Base-by-base conservation (phyloP, 2,113 vertebrate species). In the Rhombomys opimus region DNA sequence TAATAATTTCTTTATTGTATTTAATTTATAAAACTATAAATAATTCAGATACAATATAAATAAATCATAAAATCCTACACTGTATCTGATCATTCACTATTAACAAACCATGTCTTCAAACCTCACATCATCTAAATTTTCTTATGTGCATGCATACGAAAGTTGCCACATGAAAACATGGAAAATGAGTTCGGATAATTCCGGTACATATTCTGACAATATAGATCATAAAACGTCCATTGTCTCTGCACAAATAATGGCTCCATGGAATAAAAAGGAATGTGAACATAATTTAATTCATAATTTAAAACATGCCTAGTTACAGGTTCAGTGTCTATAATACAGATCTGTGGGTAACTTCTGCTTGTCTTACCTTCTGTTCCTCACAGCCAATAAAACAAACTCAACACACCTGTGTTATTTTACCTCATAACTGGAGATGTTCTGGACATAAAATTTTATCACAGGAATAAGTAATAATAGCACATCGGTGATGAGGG, bases 341-440 rank as follows among this genome's bases (percentile, higher is more conserved):
- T 14, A 57, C 5, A 86, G 0, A 38, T 70, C 63, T 67, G 1
- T 46, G 15, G 7, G 17, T 70, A 38, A 91, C 70, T 70, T 4
- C 5, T 91, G 14, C 81, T 76, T 72, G 8, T 81, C 46, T 82
- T 2, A 38, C 0, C 22, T 70, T 86, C 35, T 20, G 7, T 23
- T 54, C 1, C 1, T 13, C 1, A 3, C 70, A n/a, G 0, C 0
- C 14, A 81, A 68, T 13, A 86, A 57, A 95, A 12, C 30, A 11
- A 59, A 2, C 1, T 1, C 3, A 38, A n/a, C 8, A 1, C 0
- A 14, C 7, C 50, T 23, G 41, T 81, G 5, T 13, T 35, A 6
- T 57, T 72, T 46, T 67, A 85, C 2, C n/a, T 52, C 35, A 50
- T 14, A 18, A 61, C 32, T 13, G 1, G 27, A 41, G 2, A 75